phyloP scores from a whole-genome alignment of 2,797 vertebrate species.

The Tachyglossus aculeatus region DNA sequence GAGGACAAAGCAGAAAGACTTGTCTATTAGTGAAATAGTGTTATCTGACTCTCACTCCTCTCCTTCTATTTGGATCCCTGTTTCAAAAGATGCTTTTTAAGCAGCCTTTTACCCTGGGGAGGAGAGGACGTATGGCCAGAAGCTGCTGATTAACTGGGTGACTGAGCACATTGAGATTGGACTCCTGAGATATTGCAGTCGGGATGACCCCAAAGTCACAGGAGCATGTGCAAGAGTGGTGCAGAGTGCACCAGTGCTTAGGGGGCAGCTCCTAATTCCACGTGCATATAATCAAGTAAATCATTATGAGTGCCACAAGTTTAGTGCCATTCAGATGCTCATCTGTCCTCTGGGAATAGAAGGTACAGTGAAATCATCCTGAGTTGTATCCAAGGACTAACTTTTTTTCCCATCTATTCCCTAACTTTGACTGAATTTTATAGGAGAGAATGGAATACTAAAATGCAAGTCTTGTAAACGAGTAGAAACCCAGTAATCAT shows the following conservation, averaged over 20 bases:
- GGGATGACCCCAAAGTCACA: background rate
- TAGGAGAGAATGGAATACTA: background rate
- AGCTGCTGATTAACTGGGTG: conserved; percentile 45
- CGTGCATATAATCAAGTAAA: background rate
- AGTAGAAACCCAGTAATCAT: no score
- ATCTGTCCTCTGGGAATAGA: background rate
- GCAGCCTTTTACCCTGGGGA: conserved; percentile 6
- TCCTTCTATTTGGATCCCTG: conserved; percentile 19
- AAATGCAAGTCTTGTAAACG: no score
- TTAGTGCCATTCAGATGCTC: background rate
- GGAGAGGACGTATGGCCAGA: conserved; percentile 31
- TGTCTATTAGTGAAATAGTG: conserved; percentile 16
- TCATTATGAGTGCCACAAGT: background rate
- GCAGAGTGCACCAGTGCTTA: background rate
- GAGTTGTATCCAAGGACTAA: background rate
- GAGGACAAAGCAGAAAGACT: conserved; percentile 7
- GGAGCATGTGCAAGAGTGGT: background rate
- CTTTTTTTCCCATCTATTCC: background rate
- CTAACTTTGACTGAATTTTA: background rate
- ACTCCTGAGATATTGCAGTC: conserved; percentile 20
- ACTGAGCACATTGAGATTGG: conserved; percentile 44
- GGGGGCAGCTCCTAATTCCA: background rate
- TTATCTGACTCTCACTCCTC: conserved; percentile 28
- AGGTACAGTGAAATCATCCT: background rate
- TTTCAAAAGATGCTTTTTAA: conserved; percentile 53